Evolutionary conservation across 2,888 invertebrate species (phyloP), one percentile per base, ranked within the genome.

Genomic region (Yponomeuta plumbellus): DNA sequence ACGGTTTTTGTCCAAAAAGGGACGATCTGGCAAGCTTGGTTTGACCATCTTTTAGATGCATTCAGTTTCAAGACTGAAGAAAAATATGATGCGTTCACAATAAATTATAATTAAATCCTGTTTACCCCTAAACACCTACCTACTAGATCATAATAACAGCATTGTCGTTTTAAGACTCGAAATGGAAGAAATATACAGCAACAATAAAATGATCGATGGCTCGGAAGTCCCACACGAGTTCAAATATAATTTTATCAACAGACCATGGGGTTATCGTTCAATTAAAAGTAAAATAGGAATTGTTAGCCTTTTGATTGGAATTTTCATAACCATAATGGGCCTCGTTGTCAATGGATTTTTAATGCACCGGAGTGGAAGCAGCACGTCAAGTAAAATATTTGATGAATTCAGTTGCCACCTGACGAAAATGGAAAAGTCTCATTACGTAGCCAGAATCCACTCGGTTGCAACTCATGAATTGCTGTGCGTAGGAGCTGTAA

Each of bases 241-340:
- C 69, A 73, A 74, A 68, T 84, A 78, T 70, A 83, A 85, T 75
- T 88, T 88, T 70, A 74, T 88, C 44, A 80, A 79, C 67, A 78
- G 67, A 21, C 88, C 89, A 13, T 90, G 89, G 89, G 88, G 88
- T 66, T 84, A 86, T 66, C 79, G 89, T 17, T 73, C 86, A 5
- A 72, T 70, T 11, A 80, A 70, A 69, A 89, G 85, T 72, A 88
- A 88, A 81, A 70, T 78, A 59, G 78, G 81, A 10, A 82, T 88
- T 17, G 69, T 84, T 56, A 67, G 76, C 62, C 73, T 89, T 67
- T 72, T 88, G 11, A 34, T 77, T 22, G 69, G 78, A n/a, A 85
- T 89, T 73, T 83, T 85, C 69, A 67, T 75, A 4, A 76, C 72
- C 11, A 85, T 76, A 2, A 76, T 81, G 72, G 78, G 75, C 1